Evolutionary conservation across 2,888 invertebrate genomes (phyloP).

Genomic region (Cosmia trapezina): DNA sequence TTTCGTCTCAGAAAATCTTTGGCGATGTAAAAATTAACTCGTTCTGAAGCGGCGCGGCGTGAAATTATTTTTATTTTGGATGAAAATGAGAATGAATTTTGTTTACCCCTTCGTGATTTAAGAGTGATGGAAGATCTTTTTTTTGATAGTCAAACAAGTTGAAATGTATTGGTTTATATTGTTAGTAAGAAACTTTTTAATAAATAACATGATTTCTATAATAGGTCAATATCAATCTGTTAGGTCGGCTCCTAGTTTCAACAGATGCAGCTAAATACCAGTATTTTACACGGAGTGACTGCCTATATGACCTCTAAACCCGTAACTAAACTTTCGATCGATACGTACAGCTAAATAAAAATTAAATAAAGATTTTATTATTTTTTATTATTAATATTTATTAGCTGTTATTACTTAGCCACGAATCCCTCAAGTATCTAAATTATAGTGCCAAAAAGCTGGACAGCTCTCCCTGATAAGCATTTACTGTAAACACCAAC

Average conservation of each 20-base stretch:
- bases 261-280: too few species aligned
- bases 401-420: too few species aligned
- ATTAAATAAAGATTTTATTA: too few species aligned
- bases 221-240: too few species aligned
- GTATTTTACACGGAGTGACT: too few species aligned
- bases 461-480: background rate
- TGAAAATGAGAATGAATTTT: conserved; percentile 24
- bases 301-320: too few species aligned
- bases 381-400: too few species aligned
- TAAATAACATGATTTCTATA: background rate
- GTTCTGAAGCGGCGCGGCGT: conserved; percentile 25
- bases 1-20: conserved; percentile 61
- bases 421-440: too few species aligned
- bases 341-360: too few species aligned
- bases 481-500: background rate
- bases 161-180: background rate
- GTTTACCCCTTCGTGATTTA: conserved; percentile 9
- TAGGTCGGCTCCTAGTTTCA: too few species aligned
- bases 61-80: conserved; percentile 37
- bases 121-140: background rate
- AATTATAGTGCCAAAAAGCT: too few species aligned
- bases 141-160: background rate
- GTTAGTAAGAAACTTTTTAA: background rate
- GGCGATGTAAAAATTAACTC: conserved; percentile 56
- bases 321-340: too few species aligned